Evolutionary conservation across 2,797 vertebrate genomes (phyloP).

Genomic region (Propithecus perrieri): DNA sequence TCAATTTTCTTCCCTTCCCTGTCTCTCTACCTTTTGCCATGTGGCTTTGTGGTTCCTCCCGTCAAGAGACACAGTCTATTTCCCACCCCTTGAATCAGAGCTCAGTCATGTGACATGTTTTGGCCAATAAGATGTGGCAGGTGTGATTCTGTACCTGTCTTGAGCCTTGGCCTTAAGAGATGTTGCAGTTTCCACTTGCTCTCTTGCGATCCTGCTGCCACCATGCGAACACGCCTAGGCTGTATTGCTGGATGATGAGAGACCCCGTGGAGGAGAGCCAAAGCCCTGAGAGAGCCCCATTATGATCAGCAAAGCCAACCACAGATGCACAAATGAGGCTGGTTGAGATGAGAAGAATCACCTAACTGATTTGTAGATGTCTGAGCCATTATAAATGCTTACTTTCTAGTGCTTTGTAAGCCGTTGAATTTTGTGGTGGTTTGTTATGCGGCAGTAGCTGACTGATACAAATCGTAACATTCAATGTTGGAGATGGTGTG

Average conservation of each 20-base stretch:
- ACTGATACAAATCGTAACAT: not conserved
- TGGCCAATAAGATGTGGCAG: not conserved
- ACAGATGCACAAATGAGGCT: accelerated
- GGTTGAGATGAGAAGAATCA: not conserved
- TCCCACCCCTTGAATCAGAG: not conserved
- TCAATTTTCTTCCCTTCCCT: not conserved
- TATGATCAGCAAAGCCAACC: not conserved
- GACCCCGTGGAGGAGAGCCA: not conserved
- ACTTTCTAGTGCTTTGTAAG: not conserved
- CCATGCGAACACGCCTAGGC: not conserved
- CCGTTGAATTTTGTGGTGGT: not conserved
- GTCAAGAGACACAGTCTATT: accelerated
- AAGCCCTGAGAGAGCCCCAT: accelerated
- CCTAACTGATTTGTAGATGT: accelerated
- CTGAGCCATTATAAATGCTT: accelerated
- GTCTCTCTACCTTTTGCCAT: accelerated
- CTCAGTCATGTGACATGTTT: not conserved
- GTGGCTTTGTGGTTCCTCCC: not conserved
- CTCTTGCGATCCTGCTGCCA: accelerated
- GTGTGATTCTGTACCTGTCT: accelerated
- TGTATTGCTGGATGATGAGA: not conserved
- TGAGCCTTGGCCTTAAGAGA: too few species aligned
- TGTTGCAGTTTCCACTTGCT: accelerated
- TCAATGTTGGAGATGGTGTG: not conserved
- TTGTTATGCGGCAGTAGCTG: not conserved